Evolutionary conservation across 2,888 invertebrate genomes (phyloP).

Genomic region (Stenchaetothrips biformis): DNA sequence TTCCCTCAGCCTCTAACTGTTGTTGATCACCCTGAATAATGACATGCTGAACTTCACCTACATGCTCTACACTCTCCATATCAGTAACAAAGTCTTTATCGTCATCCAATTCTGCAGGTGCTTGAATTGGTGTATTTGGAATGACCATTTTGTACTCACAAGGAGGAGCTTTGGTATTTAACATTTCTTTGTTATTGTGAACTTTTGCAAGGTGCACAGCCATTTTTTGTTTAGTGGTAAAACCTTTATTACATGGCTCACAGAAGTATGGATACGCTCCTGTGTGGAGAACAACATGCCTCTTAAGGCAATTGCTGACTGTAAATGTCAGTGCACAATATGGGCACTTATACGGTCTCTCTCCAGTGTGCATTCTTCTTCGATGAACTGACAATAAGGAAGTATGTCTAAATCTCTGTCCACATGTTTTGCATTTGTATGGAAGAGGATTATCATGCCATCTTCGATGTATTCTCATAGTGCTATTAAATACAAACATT

Average conservation of each 20-base stretch:
- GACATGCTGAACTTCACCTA: background rate
- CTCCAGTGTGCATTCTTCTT: conserved; percentile 49
- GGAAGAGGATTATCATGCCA: conserved; percentile 39
- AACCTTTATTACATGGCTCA: conserved; percentile 37
- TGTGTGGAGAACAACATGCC: conserved; percentile 44
- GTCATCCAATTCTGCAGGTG: background rate
- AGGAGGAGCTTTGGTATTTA: conserved; percentile 32
- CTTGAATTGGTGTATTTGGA: conserved; percentile 30
- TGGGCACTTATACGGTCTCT: conserved; percentile 48
- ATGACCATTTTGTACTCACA: conserved; percentile 37
- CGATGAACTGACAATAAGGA: conserved; percentile 41
- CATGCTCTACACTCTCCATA: background rate
- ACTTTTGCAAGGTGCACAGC: conserved; percentile 36
- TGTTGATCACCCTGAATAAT: background rate
- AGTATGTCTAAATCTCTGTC: conserved; percentile 36
- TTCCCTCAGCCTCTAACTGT: background rate
- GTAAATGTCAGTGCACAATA: conserved; percentile 48
- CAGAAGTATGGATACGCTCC: conserved; percentile 37
- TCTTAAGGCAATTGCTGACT: conserved; percentile 47
- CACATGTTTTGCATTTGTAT: conserved; percentile 37
- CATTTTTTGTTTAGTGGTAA: conserved; percentile 36
- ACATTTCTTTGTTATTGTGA: conserved; percentile 34
- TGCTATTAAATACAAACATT: conserved; percentile 38
- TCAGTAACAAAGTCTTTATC: background rate
- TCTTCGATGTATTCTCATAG: conserved; percentile 38